phyloP scores from a whole-genome alignment of 2,113 vertebrate genomes.

The Pelmatolapia mariae region DNA sequence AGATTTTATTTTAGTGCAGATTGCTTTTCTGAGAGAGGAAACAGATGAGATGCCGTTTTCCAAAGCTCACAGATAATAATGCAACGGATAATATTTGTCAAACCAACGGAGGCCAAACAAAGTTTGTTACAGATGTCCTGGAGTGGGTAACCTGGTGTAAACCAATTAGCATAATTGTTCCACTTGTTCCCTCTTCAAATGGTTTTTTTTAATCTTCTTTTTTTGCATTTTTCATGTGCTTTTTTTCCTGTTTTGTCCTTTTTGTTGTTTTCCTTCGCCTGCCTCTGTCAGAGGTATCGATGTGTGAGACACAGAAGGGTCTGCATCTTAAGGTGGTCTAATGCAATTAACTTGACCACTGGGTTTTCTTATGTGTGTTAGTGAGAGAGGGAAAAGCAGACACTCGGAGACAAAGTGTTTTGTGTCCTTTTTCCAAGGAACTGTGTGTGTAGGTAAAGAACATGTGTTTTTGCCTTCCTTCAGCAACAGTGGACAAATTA shows the following conservation, averaged over 20 bases:
- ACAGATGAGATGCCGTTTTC: background rate
- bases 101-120: background rate
- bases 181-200: background rate
- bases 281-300: slow-evolving; percentile 41
- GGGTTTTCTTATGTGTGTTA: slow-evolving; percentile 17
- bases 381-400: background rate
- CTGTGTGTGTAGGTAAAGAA: background rate
- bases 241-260: slow-evolving; percentile 1
- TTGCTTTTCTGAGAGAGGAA: background rate
- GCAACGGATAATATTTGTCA: background rate
- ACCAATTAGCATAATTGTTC: slow-evolving; percentile 14
- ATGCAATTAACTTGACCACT: slow-evolving; percentile 63
- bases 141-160: slow-evolving; percentile 4
- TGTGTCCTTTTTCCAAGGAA: background rate
- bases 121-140: background rate
- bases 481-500: slow-evolving; percentile 27
- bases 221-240: background rate
- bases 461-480: slow-evolving; percentile 21
- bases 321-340: slow-evolving; percentile 46
- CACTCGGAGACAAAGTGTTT: background rate
- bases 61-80: background rate
- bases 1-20: background rate
- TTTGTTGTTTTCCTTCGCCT: slow-evolving; percentile 22
- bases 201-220: background rate
- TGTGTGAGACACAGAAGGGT: slow-evolving; percentile 62